Evolutionary conservation across 2,888 invertebrate genomes (phyloP), one percentile per base, ranked within the genome.

Genomic region (Lydus trimaculatus): DNA sequence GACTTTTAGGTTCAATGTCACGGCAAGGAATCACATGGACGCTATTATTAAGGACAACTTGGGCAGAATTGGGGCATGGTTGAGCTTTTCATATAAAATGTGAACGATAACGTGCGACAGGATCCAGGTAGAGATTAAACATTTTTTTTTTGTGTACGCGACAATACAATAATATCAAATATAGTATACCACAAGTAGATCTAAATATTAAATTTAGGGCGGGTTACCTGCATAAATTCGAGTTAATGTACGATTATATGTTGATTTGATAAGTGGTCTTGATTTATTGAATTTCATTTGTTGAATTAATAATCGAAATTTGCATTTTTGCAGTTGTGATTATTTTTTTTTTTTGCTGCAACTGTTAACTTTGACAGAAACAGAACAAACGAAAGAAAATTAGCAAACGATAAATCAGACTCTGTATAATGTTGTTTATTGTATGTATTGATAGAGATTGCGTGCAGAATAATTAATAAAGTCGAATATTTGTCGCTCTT

Each of bases 1-100:
- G 76, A 76, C 75, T 76, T 43, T 75, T 64, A 59, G 70, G 71
- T 74, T 75, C 75, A 75, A 75, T 75, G 76, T 76, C 76, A 74
- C 72, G 68, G 71, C 72, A 64, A 72, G 67, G 66, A 73, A 75
- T 76, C 74, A 73, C 71, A 69, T 64, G 65, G 72, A 72, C 64
- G 59, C 67, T 69, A 73, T 72, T 73, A 69, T 73, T 31, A 9
- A 52, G 59, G 64, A 33, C 56, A 61, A 64, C 56, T 67, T 64
- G 43, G 39, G 23, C 28, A 28, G 60, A 15, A 56, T 48, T 62
- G 62, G 63, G 63, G 60, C 52, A 67, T 59, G 36, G 67, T 52
- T 64, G 60, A 64, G 61, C 25, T 61, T 62, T 23, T 25, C 17
- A 4, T 43, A 62, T 60, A 39, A 39, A 28, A 28, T 28, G 4